These are phyloP conservation scores for Seriola aureovittata DNA, from an alignment of 2,113 vertebrate genomes.

Conservation along the genomic window DNA sequence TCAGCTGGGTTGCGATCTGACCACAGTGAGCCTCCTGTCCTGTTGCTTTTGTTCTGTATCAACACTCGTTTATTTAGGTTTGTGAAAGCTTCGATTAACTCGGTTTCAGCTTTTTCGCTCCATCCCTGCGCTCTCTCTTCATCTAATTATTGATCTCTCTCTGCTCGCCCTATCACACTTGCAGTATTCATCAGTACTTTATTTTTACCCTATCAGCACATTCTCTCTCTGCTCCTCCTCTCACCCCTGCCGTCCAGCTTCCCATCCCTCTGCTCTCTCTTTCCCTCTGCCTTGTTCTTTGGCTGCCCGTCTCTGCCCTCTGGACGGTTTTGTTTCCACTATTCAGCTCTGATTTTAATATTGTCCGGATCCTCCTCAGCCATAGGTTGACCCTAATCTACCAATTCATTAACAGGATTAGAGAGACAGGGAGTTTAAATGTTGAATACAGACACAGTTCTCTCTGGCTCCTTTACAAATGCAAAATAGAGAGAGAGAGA, in stretches of 20 bases:
- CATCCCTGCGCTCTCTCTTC: background rate
- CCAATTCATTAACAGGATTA: conserved; percentile 53
- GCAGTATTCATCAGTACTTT: conserved; percentile 16
- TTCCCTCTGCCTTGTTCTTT: background rate
- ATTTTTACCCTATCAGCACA: conserved; percentile 34
- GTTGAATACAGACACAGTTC: conserved; percentile 18
- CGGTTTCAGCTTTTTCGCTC: background rate
- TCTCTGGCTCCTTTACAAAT: conserved; percentile 20
- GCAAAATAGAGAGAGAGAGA: background rate
- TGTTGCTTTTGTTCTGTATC: background rate
- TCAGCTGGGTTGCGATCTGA: too few relatives aligned
- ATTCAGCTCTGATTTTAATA: conserved; percentile 21
- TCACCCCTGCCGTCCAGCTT: conserved; percentile 4
- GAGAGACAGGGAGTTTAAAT: conserved; percentile 28
- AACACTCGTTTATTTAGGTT: background rate
- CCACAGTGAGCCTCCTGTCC: too few relatives aligned
- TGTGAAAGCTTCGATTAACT: background rate
- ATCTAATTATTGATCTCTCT: conserved; percentile 36
- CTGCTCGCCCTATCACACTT: background rate
- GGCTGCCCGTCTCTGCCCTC: background rate
- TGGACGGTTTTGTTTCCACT: background rate
- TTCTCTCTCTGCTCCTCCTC: background rate
- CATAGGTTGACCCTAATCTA: conserved; percentile 30
- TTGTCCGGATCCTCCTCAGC: background rate
- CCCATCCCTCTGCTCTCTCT: background rate